Evolutionary conservation across 2,888 invertebrate genomes (phyloP).

Genomic region (Drosophila leonis): DNA sequence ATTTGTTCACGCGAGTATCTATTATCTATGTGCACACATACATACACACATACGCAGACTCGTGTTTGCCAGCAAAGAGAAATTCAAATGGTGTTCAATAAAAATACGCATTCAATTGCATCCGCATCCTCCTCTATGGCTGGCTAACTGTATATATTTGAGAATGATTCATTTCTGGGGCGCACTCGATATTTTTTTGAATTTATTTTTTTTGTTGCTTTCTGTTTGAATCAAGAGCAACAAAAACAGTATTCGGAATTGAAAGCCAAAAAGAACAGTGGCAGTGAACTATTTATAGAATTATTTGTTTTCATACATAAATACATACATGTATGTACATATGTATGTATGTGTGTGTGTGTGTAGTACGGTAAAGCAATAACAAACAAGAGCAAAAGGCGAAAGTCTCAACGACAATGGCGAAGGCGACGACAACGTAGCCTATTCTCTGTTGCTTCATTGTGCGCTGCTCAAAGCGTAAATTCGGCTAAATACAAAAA

Average conservation of each 20-base stretch:
- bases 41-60: background rate
- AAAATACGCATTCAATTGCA: constrained; percentile 54
- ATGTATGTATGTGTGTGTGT: background rate
- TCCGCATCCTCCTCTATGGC: constrained; percentile 70
- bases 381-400: constrained; percentile 53
- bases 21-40: constrained; percentile 32
- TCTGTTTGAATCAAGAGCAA: constrained; percentile 58
- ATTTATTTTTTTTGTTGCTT: constrained; percentile 43
- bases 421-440: constrained; percentile 33
- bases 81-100: constrained; percentile 71
- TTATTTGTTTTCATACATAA: constrained; percentile 79
- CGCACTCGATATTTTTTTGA: constrained; percentile 58
- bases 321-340: constrained; percentile 4
- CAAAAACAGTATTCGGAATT: constrained; percentile 65
- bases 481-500: constrained; percentile 31
- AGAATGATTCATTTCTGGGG: constrained; percentile 70
- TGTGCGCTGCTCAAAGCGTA: constrained; percentile 30
- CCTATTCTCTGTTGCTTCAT: constrained; percentile 13
- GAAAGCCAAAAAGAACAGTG: constrained; percentile 80
- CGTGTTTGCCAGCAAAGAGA: constrained; percentile 66
- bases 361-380: constrained; percentile 9
- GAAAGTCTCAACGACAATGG: constrained; percentile 46
- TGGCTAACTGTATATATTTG: constrained; percentile 38
- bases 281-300: constrained; percentile 84
- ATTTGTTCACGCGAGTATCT: constrained; percentile 19